These are phyloP conservation scores for Lycaena phlaeas DNA, from an alignment of 2,888 invertebrate species.

Conservation along the genomic window DNA sequence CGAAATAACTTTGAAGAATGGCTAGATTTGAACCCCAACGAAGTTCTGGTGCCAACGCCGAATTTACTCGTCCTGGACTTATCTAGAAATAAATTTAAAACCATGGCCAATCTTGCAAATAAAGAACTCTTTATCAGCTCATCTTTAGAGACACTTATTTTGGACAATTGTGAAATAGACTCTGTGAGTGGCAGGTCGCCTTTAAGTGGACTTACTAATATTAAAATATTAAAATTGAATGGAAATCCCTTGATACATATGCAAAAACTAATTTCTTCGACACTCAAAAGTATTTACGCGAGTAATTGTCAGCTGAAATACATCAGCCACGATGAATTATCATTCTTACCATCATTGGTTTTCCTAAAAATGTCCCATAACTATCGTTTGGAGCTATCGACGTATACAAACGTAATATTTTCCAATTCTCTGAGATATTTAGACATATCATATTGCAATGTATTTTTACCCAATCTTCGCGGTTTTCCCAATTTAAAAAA, in stretches of 20 bases:
- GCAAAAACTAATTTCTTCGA: constrained; percentile 59
- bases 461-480: constrained; percentile 72
- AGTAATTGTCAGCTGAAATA: constrained; percentile 71
- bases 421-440: constrained; percentile 69
- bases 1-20: constrained; percentile 75
- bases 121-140: constrained; percentile 71
- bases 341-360: constrained; percentile 72
- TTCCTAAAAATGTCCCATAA: constrained; percentile 76
- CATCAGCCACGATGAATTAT: constrained; percentile 66
- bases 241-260: constrained; percentile 65
- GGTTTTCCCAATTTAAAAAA: constrained; percentile 75
- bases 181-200: constrained; percentile 64
- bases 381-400: constrained; percentile 61
- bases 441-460: constrained; percentile 76
- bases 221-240: constrained; percentile 68
- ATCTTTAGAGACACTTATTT: constrained; percentile 71
- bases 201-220: constrained; percentile 60
- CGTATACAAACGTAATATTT: constrained; percentile 45
- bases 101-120: constrained; percentile 61
- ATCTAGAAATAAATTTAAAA: constrained; percentile 74
- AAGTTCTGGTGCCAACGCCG: constrained; percentile 55
- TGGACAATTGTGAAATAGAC: constrained; percentile 75
- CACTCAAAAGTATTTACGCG: constrained; percentile 68
- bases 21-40: constrained; percentile 69
- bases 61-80: constrained; percentile 75